phyloP scores from a whole-genome alignment of 2,113 vertebrate genomes.

The Labeo rohita region DNA sequence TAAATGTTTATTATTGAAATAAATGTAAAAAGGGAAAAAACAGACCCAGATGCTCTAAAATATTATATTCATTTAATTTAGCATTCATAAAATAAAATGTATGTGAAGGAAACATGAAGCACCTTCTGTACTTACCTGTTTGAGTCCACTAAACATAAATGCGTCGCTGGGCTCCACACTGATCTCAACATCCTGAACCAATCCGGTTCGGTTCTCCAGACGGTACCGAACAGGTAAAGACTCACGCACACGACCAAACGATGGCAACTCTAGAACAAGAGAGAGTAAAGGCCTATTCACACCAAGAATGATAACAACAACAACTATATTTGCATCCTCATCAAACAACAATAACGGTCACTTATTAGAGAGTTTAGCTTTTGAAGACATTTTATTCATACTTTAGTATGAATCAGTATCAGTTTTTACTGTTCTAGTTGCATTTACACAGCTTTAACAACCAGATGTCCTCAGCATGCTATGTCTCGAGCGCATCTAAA shows the following conservation, averaged over 20 bases:
- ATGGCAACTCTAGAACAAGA: conserved; percentile 84
- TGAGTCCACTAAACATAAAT: conserved; percentile 99
- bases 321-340: neutral
- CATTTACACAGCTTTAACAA: neutral
- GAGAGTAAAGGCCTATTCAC: neutral
- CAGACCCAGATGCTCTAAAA: neutral
- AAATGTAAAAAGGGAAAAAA: neutral
- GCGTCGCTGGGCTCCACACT: conserved; percentile 95
- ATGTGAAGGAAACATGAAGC: neutral
- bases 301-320: neutral
- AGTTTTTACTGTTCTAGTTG: neutral
- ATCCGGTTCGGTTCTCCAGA: conserved; percentile 88
- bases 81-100: neutral
- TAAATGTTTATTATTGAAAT: neutral
- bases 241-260: conserved; percentile 92
- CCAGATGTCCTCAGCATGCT: neutral
- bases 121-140: conserved; percentile 82
- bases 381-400: neutral
- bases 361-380: neutral
- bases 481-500: neutral
- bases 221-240: conserved; percentile 91
- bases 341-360: neutral
- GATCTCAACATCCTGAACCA: conserved; percentile 95
- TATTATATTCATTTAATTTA: neutral
- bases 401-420: neutral